Evolutionary conservation across 2,888 invertebrate genomes (phyloP), one percentile per base, ranked within the genome.

Genomic region (Andrena minutula): DNA sequence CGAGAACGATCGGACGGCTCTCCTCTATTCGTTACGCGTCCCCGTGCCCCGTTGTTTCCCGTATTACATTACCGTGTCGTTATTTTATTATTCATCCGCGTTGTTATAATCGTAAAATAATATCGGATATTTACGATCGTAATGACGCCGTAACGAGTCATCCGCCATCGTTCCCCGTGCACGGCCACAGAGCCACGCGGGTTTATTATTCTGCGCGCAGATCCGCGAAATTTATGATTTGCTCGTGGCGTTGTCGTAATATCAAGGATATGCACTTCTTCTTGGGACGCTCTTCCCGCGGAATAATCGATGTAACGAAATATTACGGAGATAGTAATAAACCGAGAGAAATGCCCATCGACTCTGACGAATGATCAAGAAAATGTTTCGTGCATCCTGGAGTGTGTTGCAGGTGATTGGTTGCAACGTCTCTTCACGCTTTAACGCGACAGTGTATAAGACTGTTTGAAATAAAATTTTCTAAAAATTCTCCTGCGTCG

Each of bases 1-100:
- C 56, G 20, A 12, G 64, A 76, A 30, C 47, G 64, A 58, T 32
- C 47, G 12, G 20, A 49, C 49, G 72, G 41, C 65, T 60, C 49
- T 60, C 58, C 23, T 60, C 51, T 53, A 65, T 75, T 75, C 66
- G 60, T 47, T 53, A 53, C 61, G 77, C 66, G 6, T 2, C 26
- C 23, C 26, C 28, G 51, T n/a, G n/a, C 28, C 7, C 12, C 60
- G 41, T 56, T 56, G 53, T 32, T 65, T 7, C 35, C 30, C 26
- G 5, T 35, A 26, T 61, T 30, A 35, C 60, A 30, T 65, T 66
- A 47, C 56, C 49, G 10, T 66, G 23, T 65, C 35, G 56, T 75
- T 65, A 58, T 61, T 75, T 75, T 61, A 61, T 68, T 78, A 53
- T 75, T 66, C 66, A 66, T 51, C 26, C 30, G 4, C 49, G 53